These are phyloP conservation scores for Apamea epomidion DNA, from an alignment of 2,888 invertebrate species.

Conservation along the genomic window DNA sequence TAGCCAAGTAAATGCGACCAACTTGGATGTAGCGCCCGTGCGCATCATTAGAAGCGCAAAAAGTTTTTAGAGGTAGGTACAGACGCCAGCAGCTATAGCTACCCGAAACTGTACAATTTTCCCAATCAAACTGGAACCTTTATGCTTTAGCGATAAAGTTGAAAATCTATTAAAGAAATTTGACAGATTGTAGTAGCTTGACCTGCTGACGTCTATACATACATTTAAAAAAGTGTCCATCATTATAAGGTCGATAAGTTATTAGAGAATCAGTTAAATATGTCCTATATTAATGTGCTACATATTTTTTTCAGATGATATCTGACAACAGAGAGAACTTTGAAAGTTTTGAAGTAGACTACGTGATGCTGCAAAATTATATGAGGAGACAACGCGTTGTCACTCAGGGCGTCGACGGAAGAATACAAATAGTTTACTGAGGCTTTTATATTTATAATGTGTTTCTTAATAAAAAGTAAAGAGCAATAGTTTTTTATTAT, in stretches of 20 bases:
- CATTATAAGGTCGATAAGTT: neutral
- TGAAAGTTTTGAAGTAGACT: slow-evolving; percentile 87
- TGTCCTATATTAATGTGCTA: neutral
- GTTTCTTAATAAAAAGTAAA: slow-evolving; percentile 15
- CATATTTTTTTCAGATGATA: slow-evolving; percentile 81
- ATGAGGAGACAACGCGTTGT: slow-evolving; percentile 88
- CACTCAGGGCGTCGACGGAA: slow-evolving; percentile 88
- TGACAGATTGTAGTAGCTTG: too few relatives aligned
- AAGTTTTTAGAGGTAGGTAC: too few relatives aligned
- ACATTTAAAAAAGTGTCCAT: neutral
- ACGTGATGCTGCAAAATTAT: slow-evolving; percentile 89
- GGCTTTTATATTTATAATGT: neutral
- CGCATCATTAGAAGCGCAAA: too few relatives aligned
- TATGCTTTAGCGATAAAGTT: too few relatives aligned
- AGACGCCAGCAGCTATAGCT: too few relatives aligned
- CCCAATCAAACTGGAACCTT: too few relatives aligned
- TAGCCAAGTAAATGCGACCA: neutral
- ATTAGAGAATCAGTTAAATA: neutral
- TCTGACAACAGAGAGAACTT: slow-evolving; percentile 87
- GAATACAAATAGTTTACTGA: slow-evolving; percentile 87
- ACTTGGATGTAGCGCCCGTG: neutral
- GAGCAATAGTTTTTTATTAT: neutral
- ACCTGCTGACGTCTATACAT: neutral
- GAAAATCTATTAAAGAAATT: too few relatives aligned
- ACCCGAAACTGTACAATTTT: too few relatives aligned